phyloP scores from a whole-genome alignment of 2,113 vertebrate genomes.

The Laterallus jamaicensis region DNA sequence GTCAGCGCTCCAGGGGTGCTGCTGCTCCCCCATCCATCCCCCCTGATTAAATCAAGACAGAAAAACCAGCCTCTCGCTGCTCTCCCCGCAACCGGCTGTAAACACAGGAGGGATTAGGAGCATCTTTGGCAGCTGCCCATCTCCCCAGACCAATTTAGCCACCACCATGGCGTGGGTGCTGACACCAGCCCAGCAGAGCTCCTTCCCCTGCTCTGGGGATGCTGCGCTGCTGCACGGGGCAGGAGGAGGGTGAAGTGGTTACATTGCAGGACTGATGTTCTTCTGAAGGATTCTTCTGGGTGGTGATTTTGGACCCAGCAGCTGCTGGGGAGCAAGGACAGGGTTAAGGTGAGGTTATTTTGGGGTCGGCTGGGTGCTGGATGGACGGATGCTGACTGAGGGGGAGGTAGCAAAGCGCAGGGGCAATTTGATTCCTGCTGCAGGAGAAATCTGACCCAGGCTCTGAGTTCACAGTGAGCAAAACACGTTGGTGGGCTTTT shows the following conservation, averaged over 20 bases:
- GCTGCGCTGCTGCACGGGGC: neutral
- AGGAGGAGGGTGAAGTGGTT: neutral
- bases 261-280: neutral
- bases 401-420: neutral
- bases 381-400: neutral
- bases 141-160: neutral
- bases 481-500: neutral
- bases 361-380: accelerated
- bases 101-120: neutral
- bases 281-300: neutral
- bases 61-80: neutral
- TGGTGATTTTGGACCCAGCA: neutral
- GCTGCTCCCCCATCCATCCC: neutral
- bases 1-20: neutral
- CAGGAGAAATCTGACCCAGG: neutral
- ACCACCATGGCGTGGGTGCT: neutral
- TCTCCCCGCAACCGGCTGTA: neutral
- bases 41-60: neutral
- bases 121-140: neutral
- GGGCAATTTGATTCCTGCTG: neutral
- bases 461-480: neutral
- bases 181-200: neutral
- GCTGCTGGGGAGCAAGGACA: neutral
- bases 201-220: accelerated
- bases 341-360: neutral